These are phyloP conservation scores for Himalopsyche tibetana DNA, from an alignment of 2,888 invertebrate genomes.

Conservation along the genomic window DNA sequence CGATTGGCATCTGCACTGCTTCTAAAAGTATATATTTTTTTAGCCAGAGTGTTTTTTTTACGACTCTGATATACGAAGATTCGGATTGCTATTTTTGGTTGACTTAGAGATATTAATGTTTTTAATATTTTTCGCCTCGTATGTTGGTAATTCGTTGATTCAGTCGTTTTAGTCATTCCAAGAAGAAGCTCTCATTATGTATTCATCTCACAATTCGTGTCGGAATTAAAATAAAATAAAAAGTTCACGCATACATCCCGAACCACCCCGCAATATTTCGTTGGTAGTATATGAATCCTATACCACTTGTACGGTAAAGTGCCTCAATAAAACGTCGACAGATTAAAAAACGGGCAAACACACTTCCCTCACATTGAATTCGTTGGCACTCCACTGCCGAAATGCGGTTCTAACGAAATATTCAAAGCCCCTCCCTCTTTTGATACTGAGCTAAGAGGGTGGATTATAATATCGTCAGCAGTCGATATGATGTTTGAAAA, in stretches of 20 bases:
- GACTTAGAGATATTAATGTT: too few relatives aligned
- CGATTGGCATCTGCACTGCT: too few relatives aligned
- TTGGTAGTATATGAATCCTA: conserved; percentile 19
- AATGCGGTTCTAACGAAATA: conserved; percentile 40
- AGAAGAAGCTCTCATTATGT: too few relatives aligned
- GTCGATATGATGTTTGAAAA: conserved; percentile 5
- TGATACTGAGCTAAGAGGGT: conserved; percentile 2
- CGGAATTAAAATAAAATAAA: not conserved
- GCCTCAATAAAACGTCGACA: conserved; percentile 62
- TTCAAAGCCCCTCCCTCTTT: not conserved
- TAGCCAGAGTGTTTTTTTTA: too few relatives aligned
- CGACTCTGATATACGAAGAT: too few relatives aligned
- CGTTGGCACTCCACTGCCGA: conserved; percentile 28
- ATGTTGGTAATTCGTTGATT: too few relatives aligned
- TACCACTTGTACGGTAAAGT: conserved; percentile 44
- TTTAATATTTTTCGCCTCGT: too few relatives aligned
- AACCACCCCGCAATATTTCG: conserved; percentile 28
- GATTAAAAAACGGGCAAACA: conserved; percentile 65
- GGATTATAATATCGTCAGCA: conserved; percentile 21
- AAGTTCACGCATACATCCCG: not conserved
- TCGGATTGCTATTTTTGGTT: too few relatives aligned
- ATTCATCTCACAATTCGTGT: too few relatives aligned
- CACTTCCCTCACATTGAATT: conserved; percentile 46
- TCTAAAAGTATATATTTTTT: too few relatives aligned
- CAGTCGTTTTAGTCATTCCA: too few relatives aligned